phyloP scores from a whole-genome alignment of 2,113 vertebrate genomes.

The Siniperca knerii region DNA sequence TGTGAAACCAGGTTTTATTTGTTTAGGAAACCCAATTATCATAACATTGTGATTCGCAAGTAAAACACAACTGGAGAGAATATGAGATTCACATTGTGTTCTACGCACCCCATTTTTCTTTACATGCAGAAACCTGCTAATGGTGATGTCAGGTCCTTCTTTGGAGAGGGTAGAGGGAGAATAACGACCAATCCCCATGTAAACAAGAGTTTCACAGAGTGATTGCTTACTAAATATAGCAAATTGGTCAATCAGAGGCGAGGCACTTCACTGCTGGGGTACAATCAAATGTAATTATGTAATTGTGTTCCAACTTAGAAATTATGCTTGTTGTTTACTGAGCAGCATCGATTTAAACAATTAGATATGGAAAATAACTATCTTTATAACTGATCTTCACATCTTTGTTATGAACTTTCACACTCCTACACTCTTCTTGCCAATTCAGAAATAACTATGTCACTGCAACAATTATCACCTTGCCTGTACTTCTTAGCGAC shows the following conservation, averaged over 20 bases:
- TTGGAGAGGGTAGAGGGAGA: background rate
- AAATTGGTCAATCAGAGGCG: background rate
- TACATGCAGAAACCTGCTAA: background rate
- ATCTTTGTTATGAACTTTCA: constrained; percentile 36
- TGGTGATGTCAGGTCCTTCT: background rate
- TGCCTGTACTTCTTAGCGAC: background rate
- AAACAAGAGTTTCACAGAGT: background rate
- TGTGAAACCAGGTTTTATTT: background rate
- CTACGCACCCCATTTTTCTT: background rate
- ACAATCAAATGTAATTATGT: constrained; percentile 23
- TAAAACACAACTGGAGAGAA: background rate
- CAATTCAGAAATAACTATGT: constrained; percentile 15
- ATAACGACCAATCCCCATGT: background rate
- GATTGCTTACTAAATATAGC: background rate
- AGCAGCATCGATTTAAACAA: background rate
- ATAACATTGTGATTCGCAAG: background rate
- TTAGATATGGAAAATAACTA: background rate
- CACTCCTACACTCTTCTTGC: constrained; percentile 19
- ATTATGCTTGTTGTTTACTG: background rate
- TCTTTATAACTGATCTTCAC: constrained; percentile 1
- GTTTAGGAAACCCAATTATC: background rate
- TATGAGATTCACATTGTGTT: background rate
- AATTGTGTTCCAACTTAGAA: constrained; percentile 1
- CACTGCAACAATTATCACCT: background rate
- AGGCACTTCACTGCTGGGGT: background rate